phyloP scores from a whole-genome alignment of 2,113 vertebrate species.

The Myanophis thanlyinensis region DNA sequence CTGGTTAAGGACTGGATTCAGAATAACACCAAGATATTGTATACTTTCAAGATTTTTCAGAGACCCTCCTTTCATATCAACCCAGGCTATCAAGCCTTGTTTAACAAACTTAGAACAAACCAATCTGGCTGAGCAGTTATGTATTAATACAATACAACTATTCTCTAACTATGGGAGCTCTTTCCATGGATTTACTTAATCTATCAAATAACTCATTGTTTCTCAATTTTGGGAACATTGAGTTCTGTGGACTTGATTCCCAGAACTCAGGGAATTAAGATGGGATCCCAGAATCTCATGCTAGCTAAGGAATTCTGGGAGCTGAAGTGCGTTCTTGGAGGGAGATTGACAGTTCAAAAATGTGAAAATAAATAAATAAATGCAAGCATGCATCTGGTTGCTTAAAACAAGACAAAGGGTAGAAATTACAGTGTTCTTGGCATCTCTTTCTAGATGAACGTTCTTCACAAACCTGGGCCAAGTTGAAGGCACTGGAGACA shows the following conservation, averaged over 20 bases:
- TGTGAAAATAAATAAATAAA: not conserved
- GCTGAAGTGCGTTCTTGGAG: not conserved
- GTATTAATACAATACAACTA: not conserved
- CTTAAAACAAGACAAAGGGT: not conserved
- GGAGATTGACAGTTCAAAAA: not conserved
- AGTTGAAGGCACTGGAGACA: not conserved
- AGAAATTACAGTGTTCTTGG: not conserved
- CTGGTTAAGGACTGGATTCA: not conserved
- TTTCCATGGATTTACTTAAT: not conserved
- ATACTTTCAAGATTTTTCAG: not conserved
- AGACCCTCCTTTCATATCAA: not conserved
- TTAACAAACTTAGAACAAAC: not conserved
- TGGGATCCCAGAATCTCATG: not conserved
- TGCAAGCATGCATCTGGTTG: not conserved
- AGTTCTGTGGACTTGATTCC: not conserved
- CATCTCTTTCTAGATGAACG: not conserved
- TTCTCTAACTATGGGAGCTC: not conserved
- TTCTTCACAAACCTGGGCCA: not conserved
- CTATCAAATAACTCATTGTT: not conserved
- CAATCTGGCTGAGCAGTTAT: not conserved
- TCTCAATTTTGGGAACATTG: not conserved
- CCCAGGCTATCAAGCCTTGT: not conserved
- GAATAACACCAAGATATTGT: not conserved
- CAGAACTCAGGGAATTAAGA: not conserved
- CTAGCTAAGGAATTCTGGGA: not conserved